These are phyloP conservation scores for Burhinus bistriatus DNA, from an alignment of 2,113 vertebrate species.

Conservation along the genomic window DNA sequence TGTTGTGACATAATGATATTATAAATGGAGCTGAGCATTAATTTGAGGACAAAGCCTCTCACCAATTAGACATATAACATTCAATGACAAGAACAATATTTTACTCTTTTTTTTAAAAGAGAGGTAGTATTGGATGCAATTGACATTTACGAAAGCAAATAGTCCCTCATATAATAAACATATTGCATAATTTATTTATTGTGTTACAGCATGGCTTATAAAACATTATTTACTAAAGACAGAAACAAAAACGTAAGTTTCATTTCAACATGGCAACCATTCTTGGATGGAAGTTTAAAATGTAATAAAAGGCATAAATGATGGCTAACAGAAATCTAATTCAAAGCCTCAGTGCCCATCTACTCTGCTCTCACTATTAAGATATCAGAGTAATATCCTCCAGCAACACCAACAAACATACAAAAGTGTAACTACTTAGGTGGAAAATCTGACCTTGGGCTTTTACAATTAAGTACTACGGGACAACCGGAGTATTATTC, in stretches of 20 bases:
- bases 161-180: neutral
- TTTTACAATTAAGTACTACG: neutral
- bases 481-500: neutral
- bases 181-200: neutral
- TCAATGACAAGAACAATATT: conserved; percentile 14
- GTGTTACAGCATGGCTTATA: neutral
- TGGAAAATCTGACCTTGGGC: conserved; percentile 20
- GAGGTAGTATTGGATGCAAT: neutral
- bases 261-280: neutral
- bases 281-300: neutral
- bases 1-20: conserved; percentile 40
- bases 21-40: conserved; percentile 37
- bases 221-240: neutral
- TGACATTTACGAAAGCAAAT: neutral
- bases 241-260: neutral
- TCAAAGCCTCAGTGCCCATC: neutral
- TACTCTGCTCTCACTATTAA: neutral
- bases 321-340: neutral
- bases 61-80: neutral
- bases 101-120: neutral
- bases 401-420: neutral
- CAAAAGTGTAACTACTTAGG: conserved; percentile 6
- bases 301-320: neutral
- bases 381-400: neutral
- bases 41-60: conserved; percentile 39